Base-by-base conservation (phyloP, 1,140 invertebrate genomes). In the Rhagoletis zephyria region DNA sequence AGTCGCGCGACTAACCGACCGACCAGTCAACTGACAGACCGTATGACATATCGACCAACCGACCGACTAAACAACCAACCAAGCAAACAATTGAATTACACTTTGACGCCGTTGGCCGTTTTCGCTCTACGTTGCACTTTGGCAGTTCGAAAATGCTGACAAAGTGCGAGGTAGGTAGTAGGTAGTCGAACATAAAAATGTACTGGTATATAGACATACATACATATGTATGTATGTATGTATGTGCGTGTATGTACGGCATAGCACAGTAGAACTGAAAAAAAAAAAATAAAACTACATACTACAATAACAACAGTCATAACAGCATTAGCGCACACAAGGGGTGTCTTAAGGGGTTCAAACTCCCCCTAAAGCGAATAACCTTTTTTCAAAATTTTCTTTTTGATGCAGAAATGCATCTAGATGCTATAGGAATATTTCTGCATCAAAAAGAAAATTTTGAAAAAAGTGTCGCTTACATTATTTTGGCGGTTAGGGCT, bases 141-240 rank as follows among this genome's bases (percentile, higher is more conserved):
- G 74, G 74, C n/a, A 81, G 74, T 56, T 14, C 48, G 10, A 81
- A 81, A 81, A 10, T 56, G 74, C 74, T 81, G 74, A 81, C 74
- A 42, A 56, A 56, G 74, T 81, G n/a, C 16, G 48, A 81, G 74
- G 48, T 81, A 56, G 48, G 74, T 81, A 81, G 48, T 81, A 56
- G 48, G 74, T 81, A 81, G 45, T 56, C 74, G n/a, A 81, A 51
- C n/a, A 56, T 30, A 45, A 56, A 59, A 81, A 40, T 67, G 30
- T 30, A 3, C 6, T 42, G 4, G 30, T 42, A 74, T 14, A 74
- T 48, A 67, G 12, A 48, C 40, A 74, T 48, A 70, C 4, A 45
- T 74, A 45, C 16, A 1, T 70, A 45, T 14, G 12, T 30, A 4
- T 30, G 19, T 65, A 6, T 74, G 42, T 56, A 10, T 3, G 51